Evolutionary conservation across 2,797 vertebrate species (phyloP).

Genomic region (Epinephelus coioides): DNA sequence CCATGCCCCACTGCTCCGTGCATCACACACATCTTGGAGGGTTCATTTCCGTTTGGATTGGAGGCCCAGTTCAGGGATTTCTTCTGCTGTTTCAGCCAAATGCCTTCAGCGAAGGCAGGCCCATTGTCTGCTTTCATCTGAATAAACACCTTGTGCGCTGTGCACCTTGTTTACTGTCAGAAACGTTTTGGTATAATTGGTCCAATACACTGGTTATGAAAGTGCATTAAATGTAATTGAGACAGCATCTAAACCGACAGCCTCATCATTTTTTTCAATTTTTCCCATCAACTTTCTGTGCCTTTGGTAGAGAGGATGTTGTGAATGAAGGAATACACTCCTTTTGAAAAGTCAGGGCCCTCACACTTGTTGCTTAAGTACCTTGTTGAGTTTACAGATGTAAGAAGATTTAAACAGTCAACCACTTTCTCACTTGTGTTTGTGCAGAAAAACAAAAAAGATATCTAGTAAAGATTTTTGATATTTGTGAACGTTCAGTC

Average conservation of each 20-base stretch:
- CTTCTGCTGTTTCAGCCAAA: constrained; percentile 61
- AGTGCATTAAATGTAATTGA: constrained; percentile 47
- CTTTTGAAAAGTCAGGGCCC: constrained; percentile 29
- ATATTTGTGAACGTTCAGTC: constrained; percentile 6
- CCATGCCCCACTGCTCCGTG: constrained; percentile 28
- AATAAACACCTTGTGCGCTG: constrained; percentile 47
- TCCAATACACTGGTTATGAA: constrained; percentile 47
- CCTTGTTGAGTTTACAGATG: neutral
- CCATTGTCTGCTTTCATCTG: constrained; percentile 48
- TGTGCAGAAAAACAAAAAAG: neutral
- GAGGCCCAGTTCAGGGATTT: constrained; percentile 63
- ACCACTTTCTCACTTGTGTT: neutral
- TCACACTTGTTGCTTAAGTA: constrained; percentile 11
- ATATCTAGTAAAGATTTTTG: neutral
- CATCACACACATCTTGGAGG: constrained; percentile 56
- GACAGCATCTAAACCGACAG: constrained; percentile 25
- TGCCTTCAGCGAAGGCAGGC: constrained; percentile 55
- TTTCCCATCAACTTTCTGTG: constrained; percentile 18
- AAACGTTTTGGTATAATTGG: constrained; percentile 45
- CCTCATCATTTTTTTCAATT: constrained; percentile 26
- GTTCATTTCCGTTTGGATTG: constrained; percentile 66
- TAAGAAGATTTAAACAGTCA: neutral
- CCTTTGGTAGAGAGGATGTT: constrained; percentile 18
- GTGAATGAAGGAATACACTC: constrained; percentile 16
- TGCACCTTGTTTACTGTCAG: constrained; percentile 49